phyloP scores from a whole-genome alignment of 2,888 invertebrate species.

The Phrixothrix hirtus region DNA sequence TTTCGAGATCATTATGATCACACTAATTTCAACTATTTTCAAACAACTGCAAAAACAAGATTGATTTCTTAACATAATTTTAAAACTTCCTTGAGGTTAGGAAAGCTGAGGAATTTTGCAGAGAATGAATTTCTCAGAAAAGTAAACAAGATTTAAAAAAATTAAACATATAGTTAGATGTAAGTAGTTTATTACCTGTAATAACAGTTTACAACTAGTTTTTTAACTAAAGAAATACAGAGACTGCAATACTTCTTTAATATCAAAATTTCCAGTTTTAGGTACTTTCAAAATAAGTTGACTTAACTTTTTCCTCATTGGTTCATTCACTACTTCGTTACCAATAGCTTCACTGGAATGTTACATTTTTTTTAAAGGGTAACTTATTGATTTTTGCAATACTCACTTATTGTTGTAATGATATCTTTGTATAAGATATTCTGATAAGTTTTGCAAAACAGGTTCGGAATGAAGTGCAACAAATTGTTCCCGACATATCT shows the following conservation, averaged over 20 bases:
- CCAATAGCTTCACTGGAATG: constrained; percentile 58
- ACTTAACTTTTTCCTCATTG: constrained; percentile 67
- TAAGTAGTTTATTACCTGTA: too few relatives aligned
- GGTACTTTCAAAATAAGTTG: constrained; percentile 67
- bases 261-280: constrained; percentile 74
- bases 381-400: not conserved
- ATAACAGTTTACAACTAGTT: not conserved
- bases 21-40: too few relatives aligned
- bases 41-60: too few relatives aligned
- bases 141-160: not conserved
- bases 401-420: constrained; percentile 56
- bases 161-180: too few relatives aligned
- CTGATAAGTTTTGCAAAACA: constrained; percentile 83
- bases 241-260: constrained; percentile 74
- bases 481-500: constrained; percentile 97
- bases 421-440: constrained; percentile 71
- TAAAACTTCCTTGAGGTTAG: not conserved
- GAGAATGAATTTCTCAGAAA: not conserved
- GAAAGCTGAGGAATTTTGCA: not conserved
- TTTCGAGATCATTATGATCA: too few relatives aligned
- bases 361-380: constrained; percentile 7
- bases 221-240: constrained; percentile 83
- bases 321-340: constrained; percentile 59
- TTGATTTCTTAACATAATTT: too few relatives aligned
- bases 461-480: constrained; percentile 93